Base-by-base conservation (phyloP, 2,888 invertebrate genomes). In the Strigamia maritima region DNA sequence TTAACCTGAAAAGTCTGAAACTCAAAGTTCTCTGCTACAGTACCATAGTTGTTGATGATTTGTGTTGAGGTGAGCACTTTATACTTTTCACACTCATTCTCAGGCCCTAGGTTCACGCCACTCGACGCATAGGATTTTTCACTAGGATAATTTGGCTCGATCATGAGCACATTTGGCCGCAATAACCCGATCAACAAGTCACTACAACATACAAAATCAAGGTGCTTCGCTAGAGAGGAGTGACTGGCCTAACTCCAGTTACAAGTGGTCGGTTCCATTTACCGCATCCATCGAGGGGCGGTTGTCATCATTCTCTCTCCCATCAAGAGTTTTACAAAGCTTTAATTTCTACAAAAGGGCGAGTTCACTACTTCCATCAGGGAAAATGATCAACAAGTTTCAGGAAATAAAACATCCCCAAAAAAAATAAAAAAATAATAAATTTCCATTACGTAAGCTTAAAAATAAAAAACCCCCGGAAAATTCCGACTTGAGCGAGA, bases 211-310 rank as follows among this genome's bases (percentile, higher is more conserved):
- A 70, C 75, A 74, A 74, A 74, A 74, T 74, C 75, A 35, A 74
- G 75, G 75, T 74, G 75, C 75, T 28, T 74, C 28, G 35, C 75
- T 74, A 54, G 75, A 35, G 35, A 74, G 31, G 28, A 74, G 31
- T 74, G 75, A 35, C 75, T 74, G 75, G 75, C 75, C 75, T 74
- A 74, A 74, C 75, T 74, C 28, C 75, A 74, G 75, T 74, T 74
- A 35, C 75, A 74, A 28, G 26, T n/a, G 28, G 75, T 35, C 75
- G 28, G 35, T 28, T 74, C 75, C 75, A 74, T 74, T 74, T 28
- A 16, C 14, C 75, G 75, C 28, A 54, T 54, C 54, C 54, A 54
- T 8, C 19, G 54, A 54, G 54, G 54, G 54, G 54, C 54, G 54
- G 22, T 54, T 2, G 54, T 54, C 54, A 54, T 54, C 54, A 19